Conservation (phyloP, 2,113 vertebrate genomes). For the Dipodomys ordii region DNA sequence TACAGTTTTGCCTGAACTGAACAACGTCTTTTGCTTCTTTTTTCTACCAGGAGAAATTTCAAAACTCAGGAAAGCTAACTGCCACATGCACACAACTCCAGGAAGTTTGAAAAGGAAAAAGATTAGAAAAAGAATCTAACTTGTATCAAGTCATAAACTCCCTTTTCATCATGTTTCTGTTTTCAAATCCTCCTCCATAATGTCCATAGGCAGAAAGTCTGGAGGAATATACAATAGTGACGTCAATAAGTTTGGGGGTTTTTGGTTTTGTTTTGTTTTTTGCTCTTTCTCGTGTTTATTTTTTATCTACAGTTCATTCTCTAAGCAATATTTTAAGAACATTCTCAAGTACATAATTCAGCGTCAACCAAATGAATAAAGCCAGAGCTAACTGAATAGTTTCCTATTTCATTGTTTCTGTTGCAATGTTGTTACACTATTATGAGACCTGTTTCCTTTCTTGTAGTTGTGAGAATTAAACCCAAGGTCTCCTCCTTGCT, state of each 20-base stretch:
- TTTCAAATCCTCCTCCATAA: neutral
- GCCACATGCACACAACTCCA: neutral
- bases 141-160: neutral
- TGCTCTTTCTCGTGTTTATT: neutral
- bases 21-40: neutral
- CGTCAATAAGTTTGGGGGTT: neutral
- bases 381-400: conserved; percentile 8
- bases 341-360: conserved; percentile 26
- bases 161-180: neutral
- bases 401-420: neutral
- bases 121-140: neutral
- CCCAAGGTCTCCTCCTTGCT: no score
- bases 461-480: no score
- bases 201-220: neutral
- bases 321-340: conserved; percentile 26
- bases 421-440: neutral
- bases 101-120: neutral
- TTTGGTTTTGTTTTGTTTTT: neutral
- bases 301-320: neutral
- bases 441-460: neutral
- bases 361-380: conserved; percentile 10
- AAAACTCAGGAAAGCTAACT: neutral
- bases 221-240: neutral
- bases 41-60: neutral
- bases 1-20: neutral